Conservation (phyloP, 2,113 vertebrate species). For the Hydropotes inermis region DNA sequence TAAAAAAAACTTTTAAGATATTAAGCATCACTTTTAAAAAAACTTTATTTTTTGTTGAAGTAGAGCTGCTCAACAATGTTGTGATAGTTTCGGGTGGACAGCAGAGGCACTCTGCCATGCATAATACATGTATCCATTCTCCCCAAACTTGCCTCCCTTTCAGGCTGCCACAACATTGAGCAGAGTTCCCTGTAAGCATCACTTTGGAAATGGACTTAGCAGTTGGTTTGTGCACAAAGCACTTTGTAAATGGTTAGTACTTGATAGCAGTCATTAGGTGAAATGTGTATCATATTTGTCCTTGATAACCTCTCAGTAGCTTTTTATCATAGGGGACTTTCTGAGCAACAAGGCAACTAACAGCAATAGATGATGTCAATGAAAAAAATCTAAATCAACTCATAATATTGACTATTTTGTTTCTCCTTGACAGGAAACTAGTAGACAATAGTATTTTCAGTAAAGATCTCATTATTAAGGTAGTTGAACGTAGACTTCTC, state of each 20-base stretch:
- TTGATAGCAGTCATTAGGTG: constrained; percentile 48
- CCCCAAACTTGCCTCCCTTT: neutral
- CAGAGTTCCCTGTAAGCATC: neutral
- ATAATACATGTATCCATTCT: neutral
- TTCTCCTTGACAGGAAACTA: neutral
- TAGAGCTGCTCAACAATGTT: neutral
- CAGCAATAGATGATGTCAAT: constrained; percentile 1
- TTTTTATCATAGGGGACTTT: constrained; percentile 51
- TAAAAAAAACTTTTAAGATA: neutral
- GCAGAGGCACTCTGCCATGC: neutral
- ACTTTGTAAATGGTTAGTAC: constrained; percentile 36
- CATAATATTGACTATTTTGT: neutral
- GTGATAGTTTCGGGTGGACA: neutral
- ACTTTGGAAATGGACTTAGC: neutral
- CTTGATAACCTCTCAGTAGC: constrained; percentile 10
- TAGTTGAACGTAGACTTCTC: neutral
- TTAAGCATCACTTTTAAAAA: neutral
- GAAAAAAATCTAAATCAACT: constrained; percentile 11
- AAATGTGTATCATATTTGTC: constrained; percentile 16
- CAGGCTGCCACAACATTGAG: neutral
- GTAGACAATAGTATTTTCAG: neutral
- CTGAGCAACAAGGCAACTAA: constrained; percentile 58
- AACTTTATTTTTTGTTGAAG: neutral
- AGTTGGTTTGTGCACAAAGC: constrained; percentile 25
- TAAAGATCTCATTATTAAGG: neutral